Evolutionary conservation across 2,888 invertebrate species (phyloP), one percentile per base, ranked within the genome.

Genomic region (Coelopa pilipes): DNA sequence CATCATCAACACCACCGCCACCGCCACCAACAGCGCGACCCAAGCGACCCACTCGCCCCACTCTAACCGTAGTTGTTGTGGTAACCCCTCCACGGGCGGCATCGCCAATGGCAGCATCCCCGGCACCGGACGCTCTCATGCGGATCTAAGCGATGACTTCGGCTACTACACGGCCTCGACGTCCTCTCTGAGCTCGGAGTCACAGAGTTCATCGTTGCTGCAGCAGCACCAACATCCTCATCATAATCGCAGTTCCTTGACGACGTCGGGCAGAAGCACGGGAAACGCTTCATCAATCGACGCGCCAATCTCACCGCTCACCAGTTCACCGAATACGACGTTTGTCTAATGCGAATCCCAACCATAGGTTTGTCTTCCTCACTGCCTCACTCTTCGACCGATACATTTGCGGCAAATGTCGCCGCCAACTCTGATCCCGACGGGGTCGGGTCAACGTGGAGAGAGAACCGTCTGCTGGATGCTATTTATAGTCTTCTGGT

Each of bases 1-100:
- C 13, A 13, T 53, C 11, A 79, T 53, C 76, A 76, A 10, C 70
- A 76, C 50, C 76, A 79, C 72, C 74, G 77, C 19, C 77, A 59
- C 65, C 65, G 47, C 49, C 67, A 66, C 13, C 65, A 68, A 69
- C 69, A 73, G 34, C 34, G 2, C 34, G 34, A 34, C 2, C 34
- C 34, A 34, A 34, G 2, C 34, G 34, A 34, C 34, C 34, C 34
- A 34, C 7, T 34, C 7, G 34, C 34, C 34, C 34, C 34, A 34
- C 7, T 4, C 4, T 34, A 4, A 2, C 34, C 34, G 34, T 34
- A 34, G 34, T 34, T 34, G 34, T 2, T 2, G 34, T 34, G 34
- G 7, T n/a, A 65, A 65, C 4, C 34, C 24, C 24, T 62, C 70
- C 57, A 63, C 17, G 19, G 1, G 19, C 21, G 24, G n/a, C 73